Percentiles rank a stretch among this genome's conserved stretches.
phyloP scores from a whole-genome alignment of 2,113 vertebrate genomes.

The Holacanthus passer region DNA sequence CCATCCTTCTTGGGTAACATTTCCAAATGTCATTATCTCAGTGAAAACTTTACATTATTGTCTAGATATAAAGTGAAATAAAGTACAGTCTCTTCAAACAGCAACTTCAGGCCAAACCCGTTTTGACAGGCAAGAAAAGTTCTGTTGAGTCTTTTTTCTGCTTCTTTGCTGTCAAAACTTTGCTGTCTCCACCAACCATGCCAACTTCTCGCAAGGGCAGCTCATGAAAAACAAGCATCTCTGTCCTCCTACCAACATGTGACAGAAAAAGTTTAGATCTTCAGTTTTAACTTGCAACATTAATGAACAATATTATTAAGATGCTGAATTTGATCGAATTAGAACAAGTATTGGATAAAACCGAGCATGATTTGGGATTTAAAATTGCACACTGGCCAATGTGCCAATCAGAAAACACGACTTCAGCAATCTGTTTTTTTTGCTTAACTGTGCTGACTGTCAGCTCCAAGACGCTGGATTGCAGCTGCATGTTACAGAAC shows the following conservation, averaged over 20 bases:
- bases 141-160: slow-evolving; percentile 15
- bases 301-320: background rate
- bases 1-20: background rate
- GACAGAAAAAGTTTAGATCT: background rate
- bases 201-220: slow-evolving; percentile 20
- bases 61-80: background rate
- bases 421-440: background rate
- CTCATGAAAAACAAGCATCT: slow-evolving; percentile 1
- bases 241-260: background rate
- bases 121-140: slow-evolving; percentile 39
- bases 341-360: background rate
- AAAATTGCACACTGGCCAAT: background rate
- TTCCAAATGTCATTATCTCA: background rate
- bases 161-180: slow-evolving; percentile 57
- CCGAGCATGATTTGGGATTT: background rate
- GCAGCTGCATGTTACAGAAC: background rate
- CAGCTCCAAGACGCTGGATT: background rate
- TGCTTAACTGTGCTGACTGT: slow-evolving; percentile 9
- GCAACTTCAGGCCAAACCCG: slow-evolving; percentile 30
- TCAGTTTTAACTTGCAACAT: background rate
- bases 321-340: background rate
- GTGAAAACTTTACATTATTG: slow-evolving; percentile 1
- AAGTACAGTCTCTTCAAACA: slow-evolving; percentile 36
- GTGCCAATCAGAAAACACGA: background rate
- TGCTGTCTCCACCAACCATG: slow-evolving; percentile 20